These are phyloP conservation scores for Cryptophagus acutangulus DNA, from an alignment of 2,888 invertebrate genomes.

Conservation along the genomic window DNA sequence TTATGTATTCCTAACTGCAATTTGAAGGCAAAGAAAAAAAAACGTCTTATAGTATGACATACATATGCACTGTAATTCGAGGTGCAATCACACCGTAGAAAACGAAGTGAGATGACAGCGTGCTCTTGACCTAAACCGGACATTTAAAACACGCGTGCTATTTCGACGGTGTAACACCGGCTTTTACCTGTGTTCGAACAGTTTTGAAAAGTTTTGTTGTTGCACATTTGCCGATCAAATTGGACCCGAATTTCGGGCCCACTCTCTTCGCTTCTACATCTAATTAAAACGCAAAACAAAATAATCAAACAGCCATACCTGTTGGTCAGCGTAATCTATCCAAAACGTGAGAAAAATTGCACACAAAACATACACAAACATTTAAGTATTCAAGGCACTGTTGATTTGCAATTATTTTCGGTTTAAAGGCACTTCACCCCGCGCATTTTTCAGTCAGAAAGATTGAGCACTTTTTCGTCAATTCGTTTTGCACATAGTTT, in stretches of 20 bases:
- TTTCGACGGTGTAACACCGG: slow-evolving; percentile 39
- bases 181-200: slow-evolving; percentile 48
- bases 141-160: slow-evolving; percentile 42
- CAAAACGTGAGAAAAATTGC: slow-evolving; percentile 34
- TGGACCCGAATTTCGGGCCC: no score
- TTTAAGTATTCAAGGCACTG: no score
- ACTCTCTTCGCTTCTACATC: no score
- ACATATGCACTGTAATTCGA: neutral
- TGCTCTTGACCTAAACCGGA: slow-evolving; percentile 39
- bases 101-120: slow-evolving; percentile 27
- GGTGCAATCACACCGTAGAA: slow-evolving; percentile 23
- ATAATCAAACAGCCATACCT: no score
- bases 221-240: no score
- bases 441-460: slow-evolving; percentile 12
- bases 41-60: slow-evolving; percentile 3
- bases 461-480: slow-evolving; percentile 1
- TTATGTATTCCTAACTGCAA: slow-evolving; percentile 3
- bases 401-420: slow-evolving; percentile 16
- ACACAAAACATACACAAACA: slow-evolving; percentile 23
- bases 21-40: neutral
- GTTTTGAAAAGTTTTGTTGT: no score
- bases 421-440: slow-evolving; percentile 22
- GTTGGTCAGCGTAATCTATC: slow-evolving; percentile 30
- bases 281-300: no score
- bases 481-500: slow-evolving; percentile 14